Percentiles rank a stretch among this genome's conserved stretches.
Evolutionary conservation across 2,888 invertebrate species (phyloP).

Genomic region (Loripinus fragilis): DNA sequence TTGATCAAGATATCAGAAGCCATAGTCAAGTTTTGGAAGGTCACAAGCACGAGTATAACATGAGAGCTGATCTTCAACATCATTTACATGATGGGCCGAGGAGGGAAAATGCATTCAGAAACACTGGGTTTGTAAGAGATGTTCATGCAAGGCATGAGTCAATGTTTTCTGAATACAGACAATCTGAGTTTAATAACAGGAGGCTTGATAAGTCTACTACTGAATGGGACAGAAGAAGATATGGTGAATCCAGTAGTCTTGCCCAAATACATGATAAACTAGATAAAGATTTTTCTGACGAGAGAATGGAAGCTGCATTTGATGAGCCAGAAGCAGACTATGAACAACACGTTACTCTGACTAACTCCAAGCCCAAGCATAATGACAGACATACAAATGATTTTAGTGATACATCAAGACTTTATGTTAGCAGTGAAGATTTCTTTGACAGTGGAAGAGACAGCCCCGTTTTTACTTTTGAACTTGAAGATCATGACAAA

Average conservation of each 20-base stretch:
- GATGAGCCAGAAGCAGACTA: constrained; percentile 4
- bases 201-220: no score
- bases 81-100: not conserved
- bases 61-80: no score
- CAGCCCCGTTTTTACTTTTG: not conserved
- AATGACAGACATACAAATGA: no score
- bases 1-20: not conserved
- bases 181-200: no score
- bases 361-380: not conserved
- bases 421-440: not conserved
- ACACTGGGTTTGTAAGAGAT: no score
- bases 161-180: no score
- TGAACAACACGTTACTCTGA: not conserved
- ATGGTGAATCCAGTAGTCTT: no score
- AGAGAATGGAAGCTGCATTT: not conserved
- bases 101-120: not conserved
- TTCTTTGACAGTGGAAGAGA: not conserved
- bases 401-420: not conserved
- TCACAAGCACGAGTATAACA: no score
- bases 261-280: no score
- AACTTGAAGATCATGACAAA: not conserved
- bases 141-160: no score
- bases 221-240: no score
- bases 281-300: no score
- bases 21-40: not conserved